A percentile compares a stretch with the other conserved stretches of the same genome.
phyloP scores from a whole-genome alignment of 2,797 vertebrate genomes.

The Liparis tanakae region DNA sequence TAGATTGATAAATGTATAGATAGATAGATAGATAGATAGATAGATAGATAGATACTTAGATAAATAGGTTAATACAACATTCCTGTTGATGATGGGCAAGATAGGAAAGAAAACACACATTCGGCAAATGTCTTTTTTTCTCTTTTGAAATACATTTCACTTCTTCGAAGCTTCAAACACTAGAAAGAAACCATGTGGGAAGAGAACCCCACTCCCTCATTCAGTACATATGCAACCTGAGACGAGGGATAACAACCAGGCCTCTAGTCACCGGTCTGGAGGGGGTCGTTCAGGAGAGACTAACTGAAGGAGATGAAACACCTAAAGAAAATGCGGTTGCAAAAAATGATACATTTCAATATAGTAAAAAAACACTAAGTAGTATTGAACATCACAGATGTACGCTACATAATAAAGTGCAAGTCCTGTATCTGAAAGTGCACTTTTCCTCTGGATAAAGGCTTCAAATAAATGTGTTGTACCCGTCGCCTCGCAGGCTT shows the following conservation, averaged over 20 bases:
- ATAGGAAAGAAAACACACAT: background rate
- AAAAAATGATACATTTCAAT: conserved; percentile 8
- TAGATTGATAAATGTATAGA: too few species aligned
- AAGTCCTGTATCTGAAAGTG: background rate
- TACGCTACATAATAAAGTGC: conserved; percentile 3
- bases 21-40: too few species aligned
- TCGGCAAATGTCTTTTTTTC: background rate
- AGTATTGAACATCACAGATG: background rate
- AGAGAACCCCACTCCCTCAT: background rate
- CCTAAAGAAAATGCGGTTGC: background rate
- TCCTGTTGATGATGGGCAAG: background rate
- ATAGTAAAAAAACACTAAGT: background rate
- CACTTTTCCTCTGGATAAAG: conserved; percentile 34
- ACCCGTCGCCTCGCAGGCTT: conserved; percentile 26
- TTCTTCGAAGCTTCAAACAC: background rate
- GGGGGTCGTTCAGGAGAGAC: background rate
- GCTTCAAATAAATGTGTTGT: conserved; percentile 36
- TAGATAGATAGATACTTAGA: too few species aligned
- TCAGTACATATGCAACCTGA: background rate
- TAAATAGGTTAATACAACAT: too few species aligned
- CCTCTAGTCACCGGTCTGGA: background rate
- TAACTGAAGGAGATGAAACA: background rate
- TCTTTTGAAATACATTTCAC: background rate
- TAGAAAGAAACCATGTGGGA: background rate
- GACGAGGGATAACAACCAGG: background rate